Percentiles rank a stretch among this genome's conserved stretches.
phyloP scores from a whole-genome alignment of 2,888 invertebrate genomes.

The Byasa hedistus region DNA sequence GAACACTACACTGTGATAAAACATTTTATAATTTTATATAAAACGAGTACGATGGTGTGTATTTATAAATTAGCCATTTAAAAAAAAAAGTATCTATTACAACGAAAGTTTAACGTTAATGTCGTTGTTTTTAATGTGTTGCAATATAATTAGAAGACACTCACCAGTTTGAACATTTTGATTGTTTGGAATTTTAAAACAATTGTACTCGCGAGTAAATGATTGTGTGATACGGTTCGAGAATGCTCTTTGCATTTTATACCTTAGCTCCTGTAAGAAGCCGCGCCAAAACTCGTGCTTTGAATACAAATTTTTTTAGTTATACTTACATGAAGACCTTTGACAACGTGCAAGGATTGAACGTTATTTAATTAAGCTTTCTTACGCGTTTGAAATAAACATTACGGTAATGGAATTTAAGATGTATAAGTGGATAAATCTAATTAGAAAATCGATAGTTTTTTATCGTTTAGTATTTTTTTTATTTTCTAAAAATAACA shows the following conservation, averaged over 20 bases:
- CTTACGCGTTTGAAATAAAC: not conserved
- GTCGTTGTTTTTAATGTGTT: not conserved
- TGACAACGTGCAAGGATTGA: not conserved
- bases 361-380: not conserved
- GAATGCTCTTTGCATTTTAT: constrained; percentile 6
- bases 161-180: constrained; percentile 38
- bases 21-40: no score
- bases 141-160: not conserved
- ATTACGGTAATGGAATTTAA: not conserved
- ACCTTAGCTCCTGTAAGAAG: not conserved
- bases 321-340: not conserved
- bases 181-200: constrained; percentile 11
- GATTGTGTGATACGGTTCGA: not conserved
- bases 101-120: not conserved
- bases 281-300: not conserved
- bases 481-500: not conserved
- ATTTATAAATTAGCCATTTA: no score
- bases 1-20: no score
- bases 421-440: not conserved
- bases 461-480: not conserved
- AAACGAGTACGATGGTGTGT: no score
- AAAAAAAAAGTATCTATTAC: not conserved
- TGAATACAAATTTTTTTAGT: constrained; percentile 1
- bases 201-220: not conserved
- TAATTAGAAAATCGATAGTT: not conserved